Evolutionary conservation across 2,888 invertebrate genomes (phyloP).

Genomic region (Phorcus lineatus): DNA sequence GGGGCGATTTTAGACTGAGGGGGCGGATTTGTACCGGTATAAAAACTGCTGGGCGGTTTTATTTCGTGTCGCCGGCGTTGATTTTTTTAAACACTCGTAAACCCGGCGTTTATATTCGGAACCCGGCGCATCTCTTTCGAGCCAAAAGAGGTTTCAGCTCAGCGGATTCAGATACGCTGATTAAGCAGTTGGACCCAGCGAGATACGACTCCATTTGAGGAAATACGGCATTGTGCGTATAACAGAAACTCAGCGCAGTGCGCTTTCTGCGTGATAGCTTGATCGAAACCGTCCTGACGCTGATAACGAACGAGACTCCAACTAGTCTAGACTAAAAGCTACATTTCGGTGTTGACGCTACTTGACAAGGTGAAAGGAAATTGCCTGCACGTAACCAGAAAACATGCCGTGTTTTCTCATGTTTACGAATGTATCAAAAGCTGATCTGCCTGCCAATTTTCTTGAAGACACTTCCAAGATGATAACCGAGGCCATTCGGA

Average conservation of each 20-base stretch:
- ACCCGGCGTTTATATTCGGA: no score
- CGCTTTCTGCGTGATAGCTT: background rate
- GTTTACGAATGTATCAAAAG: conserved; percentile 41
- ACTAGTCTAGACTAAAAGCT: background rate
- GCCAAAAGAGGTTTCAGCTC: no score
- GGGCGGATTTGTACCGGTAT: no score
- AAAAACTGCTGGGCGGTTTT: no score
- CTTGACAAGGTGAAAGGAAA: background rate
- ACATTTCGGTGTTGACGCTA: background rate
- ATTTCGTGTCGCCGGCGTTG: no score
- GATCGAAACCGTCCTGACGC: background rate
- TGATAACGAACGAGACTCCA: background rate
- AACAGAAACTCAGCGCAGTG: conserved; percentile 77
- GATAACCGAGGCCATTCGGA: conserved; percentile 46
- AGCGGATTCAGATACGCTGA: no score
- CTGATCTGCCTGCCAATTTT: conserved; percentile 43
- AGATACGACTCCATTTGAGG: no score
- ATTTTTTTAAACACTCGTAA: no score
- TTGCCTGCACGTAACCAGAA: background rate
- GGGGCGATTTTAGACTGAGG: no score
- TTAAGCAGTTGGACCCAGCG: no score
- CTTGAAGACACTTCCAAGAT: conserved; percentile 46
- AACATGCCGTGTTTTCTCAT: conserved; percentile 53
- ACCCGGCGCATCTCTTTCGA: no score
- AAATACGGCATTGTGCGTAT: no score